phyloP scores from a whole-genome alignment of 2,888 invertebrate species.

The Candidula unifasciata region DNA sequence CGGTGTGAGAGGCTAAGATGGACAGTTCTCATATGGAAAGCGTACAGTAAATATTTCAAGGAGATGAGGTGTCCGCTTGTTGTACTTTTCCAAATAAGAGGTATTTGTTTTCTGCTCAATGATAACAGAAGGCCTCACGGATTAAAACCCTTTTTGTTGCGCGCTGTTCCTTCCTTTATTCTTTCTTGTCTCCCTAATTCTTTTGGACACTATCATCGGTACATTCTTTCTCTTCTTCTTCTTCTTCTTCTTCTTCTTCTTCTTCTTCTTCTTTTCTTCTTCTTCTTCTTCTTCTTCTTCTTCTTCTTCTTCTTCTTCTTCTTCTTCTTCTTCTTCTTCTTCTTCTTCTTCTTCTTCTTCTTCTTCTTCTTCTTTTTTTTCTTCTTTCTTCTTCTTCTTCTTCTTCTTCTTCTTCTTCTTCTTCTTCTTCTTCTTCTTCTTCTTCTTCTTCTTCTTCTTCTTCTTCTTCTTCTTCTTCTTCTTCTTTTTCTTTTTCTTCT shows the following conservation, averaged over 20 bases:
- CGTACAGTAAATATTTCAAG: not conserved
- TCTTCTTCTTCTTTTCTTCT: not conserved
- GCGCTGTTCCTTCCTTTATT: not conserved
- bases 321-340: conserved; percentile 8
- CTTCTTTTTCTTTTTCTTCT: conserved; percentile 11
- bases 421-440: not conserved
- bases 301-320: conserved; percentile 8
- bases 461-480: not conserved
- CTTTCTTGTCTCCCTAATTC: not conserved
- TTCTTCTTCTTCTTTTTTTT: no score
- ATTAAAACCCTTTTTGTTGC: not conserved
- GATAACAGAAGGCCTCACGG: no score
- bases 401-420: not conserved
- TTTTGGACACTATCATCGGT: no score
- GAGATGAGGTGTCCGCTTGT: not conserved
- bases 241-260: not conserved
- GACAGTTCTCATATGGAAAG: not conserved
- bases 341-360: conserved; percentile 3
- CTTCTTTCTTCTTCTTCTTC: not conserved
- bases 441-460: not conserved
- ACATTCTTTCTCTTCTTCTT: not conserved
- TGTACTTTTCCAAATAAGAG: not conserved
- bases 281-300: conserved; percentile 8
- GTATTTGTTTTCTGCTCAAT: no score
- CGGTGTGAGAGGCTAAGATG: not conserved